phyloP scores from a whole-genome alignment of 2,888 invertebrate genomes.

The Cryptocephalus moraei region DNA sequence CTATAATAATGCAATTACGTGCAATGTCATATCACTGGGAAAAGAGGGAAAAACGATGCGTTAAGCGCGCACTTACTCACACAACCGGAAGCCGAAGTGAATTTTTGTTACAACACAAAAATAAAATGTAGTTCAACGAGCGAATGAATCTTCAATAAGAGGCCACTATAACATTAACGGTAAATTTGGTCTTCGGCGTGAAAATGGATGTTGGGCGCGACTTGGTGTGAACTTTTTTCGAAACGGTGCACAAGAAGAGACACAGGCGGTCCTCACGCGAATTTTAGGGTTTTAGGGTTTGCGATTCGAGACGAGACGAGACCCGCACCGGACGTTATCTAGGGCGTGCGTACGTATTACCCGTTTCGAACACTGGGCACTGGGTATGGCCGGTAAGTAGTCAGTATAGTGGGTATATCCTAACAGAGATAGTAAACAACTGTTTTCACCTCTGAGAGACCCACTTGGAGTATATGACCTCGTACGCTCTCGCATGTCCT shows the following conservation, averaged over 20 bases:
- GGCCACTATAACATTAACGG: conserved; percentile 21
- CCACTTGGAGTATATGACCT: conserved; percentile 35
- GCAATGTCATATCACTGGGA: too few species aligned
- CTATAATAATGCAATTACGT: too few species aligned
- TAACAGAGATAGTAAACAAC: conserved; percentile 34
- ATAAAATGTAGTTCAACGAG: conserved; percentile 21
- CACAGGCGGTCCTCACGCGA: too few species aligned
- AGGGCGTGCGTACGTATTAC: too few species aligned
- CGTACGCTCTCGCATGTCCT: conserved; percentile 34
- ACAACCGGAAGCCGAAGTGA: conserved; percentile 1
- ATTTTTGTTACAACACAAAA: conserved; percentile 1
- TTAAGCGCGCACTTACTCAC: neutral
- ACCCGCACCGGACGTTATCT: too few species aligned
- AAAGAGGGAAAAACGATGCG: too few species aligned
- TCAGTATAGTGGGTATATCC: conserved; percentile 8
- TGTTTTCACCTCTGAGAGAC: conserved; percentile 33
- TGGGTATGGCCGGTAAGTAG: too few species aligned
- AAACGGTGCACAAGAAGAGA: too few species aligned
- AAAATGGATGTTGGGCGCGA: too few species aligned
- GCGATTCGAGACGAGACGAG: too few species aligned
- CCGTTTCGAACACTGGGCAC: conserved; percentile 18
- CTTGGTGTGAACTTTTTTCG: too few species aligned
- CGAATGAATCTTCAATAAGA: conserved; percentile 10
- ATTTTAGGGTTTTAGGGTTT: too few species aligned
- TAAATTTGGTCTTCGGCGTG: conserved; percentile 6